Base-by-base conservation (phyloP, 2,888 invertebrate genomes). In the Tribolium freemani region DNA sequence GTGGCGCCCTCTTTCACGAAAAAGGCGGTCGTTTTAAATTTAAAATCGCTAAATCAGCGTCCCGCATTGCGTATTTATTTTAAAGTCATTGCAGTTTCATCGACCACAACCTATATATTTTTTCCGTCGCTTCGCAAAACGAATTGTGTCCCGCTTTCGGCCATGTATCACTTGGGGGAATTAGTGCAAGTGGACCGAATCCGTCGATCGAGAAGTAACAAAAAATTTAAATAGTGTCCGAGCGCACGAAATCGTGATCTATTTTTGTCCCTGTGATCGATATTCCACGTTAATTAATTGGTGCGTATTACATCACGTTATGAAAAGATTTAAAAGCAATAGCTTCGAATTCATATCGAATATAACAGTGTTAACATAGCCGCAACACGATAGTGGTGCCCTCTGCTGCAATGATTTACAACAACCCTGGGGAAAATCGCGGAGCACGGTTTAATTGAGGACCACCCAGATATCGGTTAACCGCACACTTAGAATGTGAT, bases 351-450 rank as follows among this genome's bases (percentile, higher is more conserved):
- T 57, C 67, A 57, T 48, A 67, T 67, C 57, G 46, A 66, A 53
- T 16, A 48, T 66, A 68, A 67, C 67, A 70, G 73, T 78, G 77
- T 78, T 75, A 78, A 76, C 77, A 76, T 72, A 71, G 73, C 75
- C 77, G 76, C 75, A 79, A 78, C 76, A 77, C 68, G 75, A 77
- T 76, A 74, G 71, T 67, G 71, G 63, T 76, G 77, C 73, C 75
- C 77, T 76, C 75, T 77, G 68, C 74, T 69, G 75, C 72, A 71
- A 79, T 79, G 77, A 79, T 78, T 79, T 79, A 79, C 77, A 72
- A 66, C 75, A 56, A 67, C 76, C 74, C 76, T 66, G 57, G 72
- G 75, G 77, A 75, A 75, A 69, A 71, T 70, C 71, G 75, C 73
- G 63, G 72, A 71, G 73, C 71, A 67, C 68, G 75, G 66, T 77